Evolutionary conservation across 2,888 invertebrate species (phyloP), one percentile per base, ranked within the genome.

Genomic region (Neoascia interrupta): DNA sequence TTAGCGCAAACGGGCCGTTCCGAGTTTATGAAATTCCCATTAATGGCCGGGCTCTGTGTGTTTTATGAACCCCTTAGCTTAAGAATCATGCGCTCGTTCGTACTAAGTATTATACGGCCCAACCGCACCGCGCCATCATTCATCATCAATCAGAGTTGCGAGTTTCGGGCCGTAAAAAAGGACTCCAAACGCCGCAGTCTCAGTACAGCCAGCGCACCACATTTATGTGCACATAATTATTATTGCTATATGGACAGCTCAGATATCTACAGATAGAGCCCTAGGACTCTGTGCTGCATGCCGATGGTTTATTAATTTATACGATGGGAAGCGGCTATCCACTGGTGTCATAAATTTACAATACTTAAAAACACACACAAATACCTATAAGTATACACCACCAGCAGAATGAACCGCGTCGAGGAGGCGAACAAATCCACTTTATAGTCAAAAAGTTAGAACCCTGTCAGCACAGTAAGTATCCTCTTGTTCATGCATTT

Each of bases 371-470:
- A 34, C 34, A 58, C 36, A 49, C 31, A 41, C 28, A 60, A 60
- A 36, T 3, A 8, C 6, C 8, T 19, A n/a, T 21, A 19, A 16
- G 13, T 10, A 54, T 39, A 43, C 19, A 10, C 39, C 60, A 28
- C 1, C n/a, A 11, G n/a, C 49, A 39, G 16, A 41, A 19, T 5
- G 41, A 28, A 45, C 10, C 64, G n/a, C n/a, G n/a, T n/a, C n/a
- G n/a, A n/a, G n/a, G n/a, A n/a, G n/a, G n/a, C 76, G 54, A 61
- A 76, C 64, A 64, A 60, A 66, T 53, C 31, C 64, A 37, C 72
- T 73, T 79, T 73, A 73, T 76, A 73, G 73, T 79, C 79, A 61
- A 73, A 73, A 79, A 79, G 61, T 79, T 79, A 79, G 73, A 68
- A 53, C 79, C 79, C 60, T 49, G 47, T 37, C 54, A 31, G 43